A percentile compares a stretch with the other conserved stretches of the same genome.
phyloP scores from a whole-genome alignment of 2,113 vertebrate species.

The Phalacrocorax brasilianus region DNA sequence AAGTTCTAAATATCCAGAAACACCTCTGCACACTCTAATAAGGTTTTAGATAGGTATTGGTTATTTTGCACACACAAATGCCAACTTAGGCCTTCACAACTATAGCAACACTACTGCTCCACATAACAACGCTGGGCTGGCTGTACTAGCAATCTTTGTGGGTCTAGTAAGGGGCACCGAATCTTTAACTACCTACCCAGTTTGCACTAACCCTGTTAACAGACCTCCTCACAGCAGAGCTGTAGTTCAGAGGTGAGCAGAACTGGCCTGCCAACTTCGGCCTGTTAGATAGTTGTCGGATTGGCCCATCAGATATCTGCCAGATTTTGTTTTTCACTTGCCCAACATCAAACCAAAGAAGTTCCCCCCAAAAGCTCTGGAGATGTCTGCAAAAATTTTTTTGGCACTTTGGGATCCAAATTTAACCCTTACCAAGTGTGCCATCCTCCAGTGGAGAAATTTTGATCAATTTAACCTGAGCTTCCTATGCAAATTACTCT shows the following conservation, averaged over 20 bases:
- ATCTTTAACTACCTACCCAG: neutral
- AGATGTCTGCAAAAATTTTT: neutral
- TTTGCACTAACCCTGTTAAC: neutral
- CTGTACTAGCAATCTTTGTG: neutral
- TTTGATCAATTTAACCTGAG: neutral
- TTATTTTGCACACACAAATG: neutral
- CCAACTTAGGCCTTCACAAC: neutral
- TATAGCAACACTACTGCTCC: neutral
- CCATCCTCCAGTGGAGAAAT: neutral
- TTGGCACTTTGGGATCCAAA: neutral
- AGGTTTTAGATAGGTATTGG: neutral
- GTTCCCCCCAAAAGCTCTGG: neutral
- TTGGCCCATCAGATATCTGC: neutral
- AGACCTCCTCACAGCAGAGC: neutral
- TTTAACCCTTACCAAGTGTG: neutral
- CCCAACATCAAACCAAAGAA: neutral
- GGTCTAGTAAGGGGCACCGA: neutral
- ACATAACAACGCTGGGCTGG: neutral
- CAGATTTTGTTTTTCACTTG: neutral
- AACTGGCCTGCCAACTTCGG: neutral
- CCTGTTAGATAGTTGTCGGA: fast-evolving
- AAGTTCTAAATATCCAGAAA: neutral
- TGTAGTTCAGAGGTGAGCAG: neutral
- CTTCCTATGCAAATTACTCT: neutral
- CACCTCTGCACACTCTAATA: neutral